These are phyloP conservation scores for Seriola dumerili DNA, from an alignment of 2,113 vertebrate species.

Conservation along the genomic window DNA sequence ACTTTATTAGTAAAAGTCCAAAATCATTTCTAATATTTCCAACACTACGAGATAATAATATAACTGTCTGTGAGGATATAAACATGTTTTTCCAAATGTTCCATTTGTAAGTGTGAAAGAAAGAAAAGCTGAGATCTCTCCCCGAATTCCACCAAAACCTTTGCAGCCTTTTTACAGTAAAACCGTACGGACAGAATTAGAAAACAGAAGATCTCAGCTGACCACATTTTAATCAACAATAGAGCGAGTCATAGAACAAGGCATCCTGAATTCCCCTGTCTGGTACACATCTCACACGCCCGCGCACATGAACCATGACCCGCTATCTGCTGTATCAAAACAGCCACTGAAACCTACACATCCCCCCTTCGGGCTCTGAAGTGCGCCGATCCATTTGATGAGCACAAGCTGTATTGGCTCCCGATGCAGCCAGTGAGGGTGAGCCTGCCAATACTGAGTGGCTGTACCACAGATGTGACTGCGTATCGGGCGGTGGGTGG, in stretches of 20 bases:
- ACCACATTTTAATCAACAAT: conserved; percentile 37
- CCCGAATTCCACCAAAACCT: not conserved
- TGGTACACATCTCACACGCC: conserved; percentile 51
- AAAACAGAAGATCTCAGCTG: conserved; percentile 37
- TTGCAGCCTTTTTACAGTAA: conserved; percentile 38
- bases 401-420: conserved; percentile 27
- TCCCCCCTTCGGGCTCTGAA: conserved; percentile 55
- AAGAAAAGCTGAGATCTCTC: not conserved
- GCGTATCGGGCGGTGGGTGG: not conserved
- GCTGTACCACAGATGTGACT: conserved; percentile 51
- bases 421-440: not conserved
- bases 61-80: not conserved
- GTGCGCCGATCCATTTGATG: conserved; percentile 48
- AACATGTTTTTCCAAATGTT: not conserved
- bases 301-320: conserved; percentile 61
- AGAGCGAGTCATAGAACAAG: not conserved
- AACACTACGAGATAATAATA: not conserved
- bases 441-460: conserved; percentile 42
- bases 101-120: not conserved
- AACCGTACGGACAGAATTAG: conserved; percentile 18
- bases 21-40: too few relatives aligned
- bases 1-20: not conserved
- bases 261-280: conserved; percentile 58
- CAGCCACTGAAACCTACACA: conserved; percentile 65
- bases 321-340: conserved; percentile 65